These are phyloP conservation scores for Heterodera filipjevi DNA, from an alignment of 2,888 invertebrate genomes.

Conservation along the genomic window DNA sequence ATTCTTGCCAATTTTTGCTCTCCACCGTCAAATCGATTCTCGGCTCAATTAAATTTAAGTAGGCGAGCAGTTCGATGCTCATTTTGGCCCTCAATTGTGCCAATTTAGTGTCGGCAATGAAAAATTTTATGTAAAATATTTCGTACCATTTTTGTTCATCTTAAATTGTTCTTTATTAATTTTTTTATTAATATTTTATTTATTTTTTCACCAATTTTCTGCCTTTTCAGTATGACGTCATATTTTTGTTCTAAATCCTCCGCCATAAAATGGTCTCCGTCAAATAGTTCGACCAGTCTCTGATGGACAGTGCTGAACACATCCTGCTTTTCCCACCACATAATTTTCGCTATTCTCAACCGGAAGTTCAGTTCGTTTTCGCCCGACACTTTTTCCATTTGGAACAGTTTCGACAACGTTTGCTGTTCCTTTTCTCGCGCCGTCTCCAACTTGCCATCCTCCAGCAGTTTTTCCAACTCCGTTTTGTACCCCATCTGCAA, in stretches of 20 bases:
- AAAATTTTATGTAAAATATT: background rate
- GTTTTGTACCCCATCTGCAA: background rate
- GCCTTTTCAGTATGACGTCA: background rate
- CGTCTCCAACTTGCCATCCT: background rate
- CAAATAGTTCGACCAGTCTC: background rate
- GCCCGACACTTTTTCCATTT: background rate
- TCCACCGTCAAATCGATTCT: background rate
- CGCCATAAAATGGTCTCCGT: background rate
- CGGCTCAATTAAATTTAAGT: background rate
- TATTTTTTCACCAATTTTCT: background rate
- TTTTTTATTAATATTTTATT: background rate
- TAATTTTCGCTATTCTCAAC: background rate
- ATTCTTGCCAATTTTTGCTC: background rate
- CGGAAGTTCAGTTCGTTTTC: background rate
- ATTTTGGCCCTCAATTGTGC: background rate
- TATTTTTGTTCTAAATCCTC: background rate
- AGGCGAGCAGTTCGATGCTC: background rate
- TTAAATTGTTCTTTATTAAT: background rate
- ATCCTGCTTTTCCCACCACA: background rate
- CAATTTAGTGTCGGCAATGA: background rate
- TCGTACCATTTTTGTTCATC: background rate
- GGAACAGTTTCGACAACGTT: background rate
- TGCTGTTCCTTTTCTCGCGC: background rate
- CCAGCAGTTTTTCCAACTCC: background rate
- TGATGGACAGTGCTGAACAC: background rate